Conservation (phyloP, 1,140 invertebrate species). For the Meloidogyne hapla region DNA sequence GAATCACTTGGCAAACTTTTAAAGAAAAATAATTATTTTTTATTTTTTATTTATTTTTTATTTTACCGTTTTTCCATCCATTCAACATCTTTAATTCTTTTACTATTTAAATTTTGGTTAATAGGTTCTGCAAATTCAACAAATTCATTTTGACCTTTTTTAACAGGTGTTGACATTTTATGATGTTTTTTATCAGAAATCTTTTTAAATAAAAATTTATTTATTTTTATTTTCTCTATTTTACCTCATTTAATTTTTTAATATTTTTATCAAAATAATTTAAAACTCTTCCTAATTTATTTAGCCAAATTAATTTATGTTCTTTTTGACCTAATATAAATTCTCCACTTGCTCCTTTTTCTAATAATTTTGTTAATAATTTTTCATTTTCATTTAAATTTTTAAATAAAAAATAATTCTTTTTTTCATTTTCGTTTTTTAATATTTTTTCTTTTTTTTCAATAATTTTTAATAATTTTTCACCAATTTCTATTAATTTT, state of each 20-base stretch:
- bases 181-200: not conserved
- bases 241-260: not conserved
- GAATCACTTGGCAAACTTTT: conserved; percentile 21
- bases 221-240: not conserved
- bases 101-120: conserved; percentile 13
- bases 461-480: conserved; percentile 17
- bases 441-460: not conserved
- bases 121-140: conserved; percentile 46
- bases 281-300: conserved; percentile 3
- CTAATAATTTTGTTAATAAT: not conserved
- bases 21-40: not conserved
- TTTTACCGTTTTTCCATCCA: conserved; percentile 39
- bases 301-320: conserved; percentile 23
- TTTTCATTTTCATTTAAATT: conserved; percentile 3
- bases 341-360: conserved; percentile 22
- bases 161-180: conserved; percentile 30
- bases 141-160: conserved; percentile 46
- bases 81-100: conserved; percentile 30
- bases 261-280: not conserved
- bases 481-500: not conserved
- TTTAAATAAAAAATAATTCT: not conserved
- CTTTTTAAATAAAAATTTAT: not conserved
- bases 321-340: conserved; percentile 14
- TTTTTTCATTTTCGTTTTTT: not conserved
- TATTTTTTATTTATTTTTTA: not conserved